phyloP scores from a whole-genome alignment of 2,113 vertebrate genomes.

The Vicugna pacos region DNA sequence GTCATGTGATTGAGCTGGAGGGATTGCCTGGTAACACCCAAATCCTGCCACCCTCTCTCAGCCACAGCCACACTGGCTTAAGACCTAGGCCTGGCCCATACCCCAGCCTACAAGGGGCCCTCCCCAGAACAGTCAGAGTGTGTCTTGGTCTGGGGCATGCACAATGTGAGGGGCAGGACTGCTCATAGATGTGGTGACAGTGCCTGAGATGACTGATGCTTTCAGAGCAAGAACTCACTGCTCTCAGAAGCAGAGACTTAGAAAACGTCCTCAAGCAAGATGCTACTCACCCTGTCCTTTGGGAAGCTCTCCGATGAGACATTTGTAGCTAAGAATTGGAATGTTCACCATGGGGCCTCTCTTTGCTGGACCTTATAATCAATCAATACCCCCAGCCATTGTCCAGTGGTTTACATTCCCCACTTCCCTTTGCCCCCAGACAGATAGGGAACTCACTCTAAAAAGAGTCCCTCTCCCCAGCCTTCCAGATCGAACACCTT shows the following conservation, averaged over 20 bases:
- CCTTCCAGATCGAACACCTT: slow-evolving; percentile 71
- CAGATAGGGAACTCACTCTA: slow-evolving; percentile 41
- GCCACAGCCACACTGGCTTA: neutral
- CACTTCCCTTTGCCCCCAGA: neutral
- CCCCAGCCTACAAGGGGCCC: neutral
- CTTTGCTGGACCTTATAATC: slow-evolving; percentile 48
- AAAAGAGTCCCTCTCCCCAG: slow-evolving; percentile 13
- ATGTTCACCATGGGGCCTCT: neutral
- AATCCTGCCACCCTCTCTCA: neutral
- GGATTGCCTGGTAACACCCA: slow-evolving; percentile 20
- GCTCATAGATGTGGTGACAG: neutral
- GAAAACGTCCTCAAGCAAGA: neutral
- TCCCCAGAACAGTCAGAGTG: neutral
- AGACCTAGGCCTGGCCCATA: neutral
- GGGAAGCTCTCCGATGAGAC: neutral
- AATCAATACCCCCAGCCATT: slow-evolving; percentile 31
- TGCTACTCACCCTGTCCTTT: slow-evolving; percentile 56
- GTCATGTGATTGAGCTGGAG: neutral
- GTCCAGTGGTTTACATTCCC: slow-evolving; percentile 54
- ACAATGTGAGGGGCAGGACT: neutral
- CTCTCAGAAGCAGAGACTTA: slow-evolving; percentile 23
- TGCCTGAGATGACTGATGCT: neutral
- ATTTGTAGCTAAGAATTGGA: slow-evolving; percentile 42
- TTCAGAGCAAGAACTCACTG: neutral
- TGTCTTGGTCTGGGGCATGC: neutral